Percentiles rank a stretch among this genome's conserved stretches.
These are phyloP conservation scores for Synergus itoensis DNA, from an alignment of 2,888 invertebrate genomes.

Conservation along the genomic window DNA sequence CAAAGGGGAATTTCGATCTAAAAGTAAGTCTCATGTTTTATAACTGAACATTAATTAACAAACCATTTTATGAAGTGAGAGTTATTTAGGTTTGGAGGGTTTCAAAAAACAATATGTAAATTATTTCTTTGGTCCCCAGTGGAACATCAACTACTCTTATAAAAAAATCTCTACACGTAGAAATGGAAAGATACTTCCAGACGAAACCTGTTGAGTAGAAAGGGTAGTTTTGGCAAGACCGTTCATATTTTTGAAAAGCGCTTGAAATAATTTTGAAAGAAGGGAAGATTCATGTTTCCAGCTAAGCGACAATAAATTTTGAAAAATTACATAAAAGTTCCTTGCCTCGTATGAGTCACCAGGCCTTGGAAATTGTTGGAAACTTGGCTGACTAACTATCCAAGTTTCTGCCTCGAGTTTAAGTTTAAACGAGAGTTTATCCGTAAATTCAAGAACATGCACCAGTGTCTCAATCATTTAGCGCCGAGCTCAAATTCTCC, in stretches of 20 bases:
- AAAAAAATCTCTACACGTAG: no score
- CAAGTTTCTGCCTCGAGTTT: not conserved
- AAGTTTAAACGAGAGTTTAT: not conserved
- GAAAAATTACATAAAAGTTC: not conserved
- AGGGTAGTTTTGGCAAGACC: no score
- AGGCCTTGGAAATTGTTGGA: constrained; percentile 5
- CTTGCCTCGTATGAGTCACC: not conserved
- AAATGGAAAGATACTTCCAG: no score
- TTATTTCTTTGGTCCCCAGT: no score
- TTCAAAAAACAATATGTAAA: no score
- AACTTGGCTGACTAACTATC: not conserved
- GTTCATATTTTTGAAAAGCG: no score
- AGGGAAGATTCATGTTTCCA: not conserved
- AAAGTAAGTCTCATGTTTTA: not conserved
- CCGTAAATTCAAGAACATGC: not conserved
- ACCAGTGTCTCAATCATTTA: not conserved
- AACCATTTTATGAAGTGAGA: not conserved
- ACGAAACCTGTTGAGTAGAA: no score
- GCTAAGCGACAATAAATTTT: not conserved
- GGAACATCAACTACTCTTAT: no score
- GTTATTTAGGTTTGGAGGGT: not conserved
- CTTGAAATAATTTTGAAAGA: not conserved
- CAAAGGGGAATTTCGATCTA: not conserved
- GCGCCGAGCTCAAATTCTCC: not conserved
- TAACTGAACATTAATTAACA: not conserved